Evolutionary conservation across 37 sponge, comb jelly and placozoan genomes (phyloP).

Genomic region (Beroe forskalii): DNA sequence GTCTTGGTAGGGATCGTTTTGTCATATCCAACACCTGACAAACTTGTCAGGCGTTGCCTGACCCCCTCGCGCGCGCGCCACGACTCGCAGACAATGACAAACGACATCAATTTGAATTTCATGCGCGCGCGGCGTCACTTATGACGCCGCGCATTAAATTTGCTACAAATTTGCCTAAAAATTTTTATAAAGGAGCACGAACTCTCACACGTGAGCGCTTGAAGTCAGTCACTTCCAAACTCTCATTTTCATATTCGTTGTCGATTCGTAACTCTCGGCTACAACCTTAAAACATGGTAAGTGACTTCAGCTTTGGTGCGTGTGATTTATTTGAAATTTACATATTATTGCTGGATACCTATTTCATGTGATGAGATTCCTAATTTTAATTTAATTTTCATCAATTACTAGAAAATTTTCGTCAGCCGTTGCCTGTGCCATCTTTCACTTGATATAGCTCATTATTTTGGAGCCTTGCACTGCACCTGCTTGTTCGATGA

Average conservation of each 20-base stretch:
- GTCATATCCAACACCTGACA: too few relatives aligned
- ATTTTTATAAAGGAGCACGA: neutral
- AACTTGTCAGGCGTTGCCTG: too few relatives aligned
- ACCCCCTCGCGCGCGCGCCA: too few relatives aligned
- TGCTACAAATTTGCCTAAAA: neutral
- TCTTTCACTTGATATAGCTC: too few relatives aligned
- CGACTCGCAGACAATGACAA: too few relatives aligned
- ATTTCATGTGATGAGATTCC: neutral
- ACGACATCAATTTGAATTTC: neutral
- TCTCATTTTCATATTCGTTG: neutral
- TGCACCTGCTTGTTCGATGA: too few relatives aligned
- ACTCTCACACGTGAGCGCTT: neutral
- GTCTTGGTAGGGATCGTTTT: too few relatives aligned
- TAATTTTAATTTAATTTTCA: too few relatives aligned
- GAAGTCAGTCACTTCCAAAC: neutral
- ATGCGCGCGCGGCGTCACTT: neutral
- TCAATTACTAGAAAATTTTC: too few relatives aligned
- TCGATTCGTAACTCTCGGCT: neutral
- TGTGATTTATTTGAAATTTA: neutral
- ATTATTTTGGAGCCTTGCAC: too few relatives aligned
- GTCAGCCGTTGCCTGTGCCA: too few relatives aligned
- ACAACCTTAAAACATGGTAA: neutral
- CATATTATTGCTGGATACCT: neutral
- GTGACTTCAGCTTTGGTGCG: neutral
- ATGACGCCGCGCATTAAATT: neutral